Evolutionary conservation across 2,797 vertebrate genomes (phyloP).

Genomic region (Spinibarbus caldwelli): DNA sequence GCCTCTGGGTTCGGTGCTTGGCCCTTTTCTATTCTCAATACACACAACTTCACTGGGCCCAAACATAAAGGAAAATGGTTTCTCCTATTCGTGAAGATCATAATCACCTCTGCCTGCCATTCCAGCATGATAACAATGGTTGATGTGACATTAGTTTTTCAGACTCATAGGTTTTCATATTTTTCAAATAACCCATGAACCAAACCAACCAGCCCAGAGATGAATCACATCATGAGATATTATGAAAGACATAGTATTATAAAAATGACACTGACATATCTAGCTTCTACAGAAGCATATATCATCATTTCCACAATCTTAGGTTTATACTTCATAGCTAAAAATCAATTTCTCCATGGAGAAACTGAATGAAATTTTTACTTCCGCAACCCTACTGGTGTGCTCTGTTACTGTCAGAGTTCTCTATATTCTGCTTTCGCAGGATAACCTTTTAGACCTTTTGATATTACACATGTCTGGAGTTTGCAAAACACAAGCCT

Average conservation of each 20-base stretch:
- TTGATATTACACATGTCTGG: slow-evolving; percentile 44
- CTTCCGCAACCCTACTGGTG: background rate
- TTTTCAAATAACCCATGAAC: slow-evolving; percentile 5
- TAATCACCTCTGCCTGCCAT: background rate
- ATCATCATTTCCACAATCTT: background rate
- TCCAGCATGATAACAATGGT: background rate
- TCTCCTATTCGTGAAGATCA: background rate
- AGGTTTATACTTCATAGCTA: background rate
- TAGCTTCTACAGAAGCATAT: background rate
- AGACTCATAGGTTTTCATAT: background rate
- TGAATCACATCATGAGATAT: background rate
- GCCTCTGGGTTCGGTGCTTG: background rate
- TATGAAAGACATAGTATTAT: background rate
- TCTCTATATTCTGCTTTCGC: slow-evolving; percentile 10
- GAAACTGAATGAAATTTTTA: background rate
- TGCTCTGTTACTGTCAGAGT: background rate
- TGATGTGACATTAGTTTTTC: background rate
- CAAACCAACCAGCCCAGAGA: background rate
- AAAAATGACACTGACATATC: background rate
- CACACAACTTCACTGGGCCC: background rate
- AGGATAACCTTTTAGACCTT: slow-evolving; percentile 44
- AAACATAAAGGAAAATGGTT: background rate
- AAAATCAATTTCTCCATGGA: background rate
- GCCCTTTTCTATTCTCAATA: background rate
- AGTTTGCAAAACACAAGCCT: slow-evolving; percentile 61